A percentile compares a stretch with the other conserved stretches of the same genome.
Conservation (phyloP, 2,888 invertebrate species). For the Andrena trimmerana region DNA sequence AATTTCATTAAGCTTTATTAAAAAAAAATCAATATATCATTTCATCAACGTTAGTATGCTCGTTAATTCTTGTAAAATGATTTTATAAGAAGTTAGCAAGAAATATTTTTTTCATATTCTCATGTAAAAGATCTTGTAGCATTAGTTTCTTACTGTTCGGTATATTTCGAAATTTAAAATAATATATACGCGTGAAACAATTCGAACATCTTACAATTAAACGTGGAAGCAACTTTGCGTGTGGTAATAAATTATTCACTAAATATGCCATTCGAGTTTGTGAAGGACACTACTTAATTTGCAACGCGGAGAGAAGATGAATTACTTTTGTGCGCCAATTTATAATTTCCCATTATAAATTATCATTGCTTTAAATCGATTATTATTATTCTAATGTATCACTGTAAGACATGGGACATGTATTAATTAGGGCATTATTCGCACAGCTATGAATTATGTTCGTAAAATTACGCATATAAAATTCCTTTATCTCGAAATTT, state of each 20-base stretch:
- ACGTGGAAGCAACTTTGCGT: constrained; percentile 1
- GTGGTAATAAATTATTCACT: constrained; percentile 3
- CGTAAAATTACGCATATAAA: constrained; percentile 44
- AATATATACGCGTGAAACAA: neutral
- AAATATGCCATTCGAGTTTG: neutral
- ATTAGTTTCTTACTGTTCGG: neutral
- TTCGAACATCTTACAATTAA: constrained; percentile 16
- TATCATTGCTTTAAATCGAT: constrained; percentile 16
- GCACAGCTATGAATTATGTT: constrained; percentile 5
- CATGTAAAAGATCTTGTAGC: neutral
- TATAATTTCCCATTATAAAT: neutral
- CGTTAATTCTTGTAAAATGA: neutral
- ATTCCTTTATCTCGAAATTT: constrained; percentile 43
- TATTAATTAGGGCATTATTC: constrained; percentile 22
- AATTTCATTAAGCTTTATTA: constrained; percentile 27
- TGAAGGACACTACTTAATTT: constrained; percentile 3
- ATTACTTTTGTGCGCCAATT: neutral
- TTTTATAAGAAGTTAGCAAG: constrained; percentile 8
- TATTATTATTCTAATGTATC: constrained; percentile 28
- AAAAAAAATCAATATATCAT: neutral
- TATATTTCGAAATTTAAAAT: constrained; percentile 6
- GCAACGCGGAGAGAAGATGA: neutral
- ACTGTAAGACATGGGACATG: constrained; percentile 9
- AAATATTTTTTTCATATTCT: neutral
- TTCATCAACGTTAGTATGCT: neutral